These are phyloP conservation scores for Timema cristinae DNA, from an alignment of 2,888 invertebrate genomes.

Conservation along the genomic window DNA sequence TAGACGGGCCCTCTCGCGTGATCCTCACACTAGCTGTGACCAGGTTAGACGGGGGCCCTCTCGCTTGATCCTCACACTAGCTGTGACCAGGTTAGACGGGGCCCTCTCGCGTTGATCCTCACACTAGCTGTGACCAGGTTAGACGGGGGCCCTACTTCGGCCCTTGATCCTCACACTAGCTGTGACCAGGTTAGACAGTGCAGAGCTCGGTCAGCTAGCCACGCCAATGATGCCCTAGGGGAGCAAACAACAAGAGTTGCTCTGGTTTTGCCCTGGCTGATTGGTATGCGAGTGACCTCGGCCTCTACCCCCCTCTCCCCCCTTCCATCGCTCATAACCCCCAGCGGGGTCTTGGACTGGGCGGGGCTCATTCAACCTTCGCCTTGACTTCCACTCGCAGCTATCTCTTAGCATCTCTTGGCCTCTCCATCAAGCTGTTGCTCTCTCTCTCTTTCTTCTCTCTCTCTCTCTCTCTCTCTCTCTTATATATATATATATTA, in stretches of 20 bases:
- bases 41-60: not conserved
- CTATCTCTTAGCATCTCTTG: not conserved
- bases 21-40: not conserved
- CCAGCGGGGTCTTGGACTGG: not conserved
- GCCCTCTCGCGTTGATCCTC: constrained; percentile 1
- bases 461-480: too few species aligned
- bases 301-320: not conserved
- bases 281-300: constrained; percentile 17
- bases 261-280: constrained; percentile 15
- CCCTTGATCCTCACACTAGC: not conserved
- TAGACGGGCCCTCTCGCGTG: not conserved
- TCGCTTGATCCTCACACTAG: constrained; percentile 8
- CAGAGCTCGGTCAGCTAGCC: constrained; percentile 1
- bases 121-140: not conserved
- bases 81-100: too few species aligned
- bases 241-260: constrained; percentile 6
- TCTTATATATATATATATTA: too few species aligned
- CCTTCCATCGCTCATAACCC: not conserved
- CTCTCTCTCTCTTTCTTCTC: not conserved
- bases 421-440: not conserved
- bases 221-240: constrained; percentile 8
- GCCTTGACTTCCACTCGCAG: constrained; percentile 13
- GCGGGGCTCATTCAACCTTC: constrained; percentile 13
- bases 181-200: not conserved
- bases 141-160: not conserved